phyloP scores from a whole-genome alignment of 2,797 vertebrate genomes.

The Halcyon badia region DNA sequence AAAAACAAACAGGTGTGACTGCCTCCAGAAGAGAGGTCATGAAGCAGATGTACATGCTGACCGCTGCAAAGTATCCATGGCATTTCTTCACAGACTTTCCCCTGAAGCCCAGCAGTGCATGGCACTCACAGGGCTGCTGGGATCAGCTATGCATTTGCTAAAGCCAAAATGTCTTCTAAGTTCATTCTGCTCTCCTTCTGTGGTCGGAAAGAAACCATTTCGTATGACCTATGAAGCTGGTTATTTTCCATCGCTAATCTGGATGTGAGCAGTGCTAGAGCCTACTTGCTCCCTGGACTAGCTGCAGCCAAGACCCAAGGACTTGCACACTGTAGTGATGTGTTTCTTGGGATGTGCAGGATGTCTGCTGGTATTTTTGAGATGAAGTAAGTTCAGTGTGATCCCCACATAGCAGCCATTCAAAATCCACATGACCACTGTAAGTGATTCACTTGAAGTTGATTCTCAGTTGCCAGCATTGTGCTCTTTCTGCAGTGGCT shows the following conservation, averaged over 20 bases:
- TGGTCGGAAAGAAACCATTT: not conserved
- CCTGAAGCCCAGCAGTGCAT: not conserved
- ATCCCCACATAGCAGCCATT: not conserved
- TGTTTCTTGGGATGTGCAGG: not conserved
- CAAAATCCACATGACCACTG: not conserved
- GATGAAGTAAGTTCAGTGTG: not conserved
- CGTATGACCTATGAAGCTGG: not conserved
- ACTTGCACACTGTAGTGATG: not conserved
- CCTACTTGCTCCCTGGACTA: not conserved
- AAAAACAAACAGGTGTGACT: not conserved
- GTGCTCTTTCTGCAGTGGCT: not conserved
- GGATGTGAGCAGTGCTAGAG: not conserved
- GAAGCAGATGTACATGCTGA: rapidly evolving
- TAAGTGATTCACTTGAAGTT: not conserved
- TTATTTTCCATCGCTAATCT: not conserved
- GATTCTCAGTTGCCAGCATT: not conserved
- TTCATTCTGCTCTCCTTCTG: not conserved
- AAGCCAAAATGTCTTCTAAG: not conserved
- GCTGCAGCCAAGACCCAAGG: not conserved
- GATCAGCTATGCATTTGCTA: not conserved
- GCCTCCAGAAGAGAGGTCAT: not conserved
- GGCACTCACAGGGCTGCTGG: not conserved
- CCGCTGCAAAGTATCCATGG: not conserved
- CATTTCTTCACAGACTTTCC: not conserved
- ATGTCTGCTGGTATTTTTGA: not conserved